Conservation (phyloP, 35 echinoderm and acorn worm genomes). For the Patiria miniata region DNA sequence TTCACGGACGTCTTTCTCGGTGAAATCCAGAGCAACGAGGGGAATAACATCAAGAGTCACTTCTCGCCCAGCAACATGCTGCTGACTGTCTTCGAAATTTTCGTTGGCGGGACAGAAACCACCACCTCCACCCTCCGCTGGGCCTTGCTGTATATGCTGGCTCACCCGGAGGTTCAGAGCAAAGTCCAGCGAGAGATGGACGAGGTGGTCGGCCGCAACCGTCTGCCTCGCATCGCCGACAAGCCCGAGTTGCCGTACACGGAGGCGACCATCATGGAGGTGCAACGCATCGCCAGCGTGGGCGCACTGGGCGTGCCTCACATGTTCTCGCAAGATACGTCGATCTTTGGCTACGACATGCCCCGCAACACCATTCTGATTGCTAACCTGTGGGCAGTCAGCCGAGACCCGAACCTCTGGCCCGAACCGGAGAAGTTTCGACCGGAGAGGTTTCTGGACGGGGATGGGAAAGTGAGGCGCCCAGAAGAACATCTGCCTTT, state of each 20-base stretch:
- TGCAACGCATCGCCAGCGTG: slow-evolving; percentile 53
- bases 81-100: slow-evolving; percentile 59
- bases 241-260: slow-evolving; percentile 64
- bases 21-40: slow-evolving; percentile 40
- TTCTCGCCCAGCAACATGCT: slow-evolving; percentile 28
- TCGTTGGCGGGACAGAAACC: slow-evolving; percentile 83
- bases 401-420: slow-evolving; percentile 52
- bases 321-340: slow-evolving; percentile 28
- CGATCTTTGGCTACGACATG: slow-evolving; percentile 52
- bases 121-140: slow-evolving; percentile 69
- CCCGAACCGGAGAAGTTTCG: slow-evolving; percentile 51
- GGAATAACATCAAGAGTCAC: not conserved
- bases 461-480: slow-evolving; percentile 38
- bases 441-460: slow-evolving; percentile 66
- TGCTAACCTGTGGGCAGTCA: slow-evolving; percentile 66
- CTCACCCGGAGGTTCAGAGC: slow-evolving; percentile 67
- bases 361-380: slow-evolving; percentile 61
- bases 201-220: slow-evolving; percentile 40
- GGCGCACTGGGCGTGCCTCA: slow-evolving; percentile 50
- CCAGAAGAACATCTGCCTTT: slow-evolving; percentile 67
- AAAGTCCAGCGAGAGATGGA: slow-evolving; percentile 76
- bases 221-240: slow-evolving; percentile 61
- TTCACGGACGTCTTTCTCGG: slow-evolving; percentile 57
- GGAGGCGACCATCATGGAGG: slow-evolving; percentile 64
- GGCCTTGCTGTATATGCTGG: slow-evolving; percentile 68